A percentile compares a stretch with the other conserved stretches of the same genome.
These are phyloP conservation scores for Calosoma granatense DNA, from an alignment of 1,140 invertebrate species.

Conservation along the genomic window DNA sequence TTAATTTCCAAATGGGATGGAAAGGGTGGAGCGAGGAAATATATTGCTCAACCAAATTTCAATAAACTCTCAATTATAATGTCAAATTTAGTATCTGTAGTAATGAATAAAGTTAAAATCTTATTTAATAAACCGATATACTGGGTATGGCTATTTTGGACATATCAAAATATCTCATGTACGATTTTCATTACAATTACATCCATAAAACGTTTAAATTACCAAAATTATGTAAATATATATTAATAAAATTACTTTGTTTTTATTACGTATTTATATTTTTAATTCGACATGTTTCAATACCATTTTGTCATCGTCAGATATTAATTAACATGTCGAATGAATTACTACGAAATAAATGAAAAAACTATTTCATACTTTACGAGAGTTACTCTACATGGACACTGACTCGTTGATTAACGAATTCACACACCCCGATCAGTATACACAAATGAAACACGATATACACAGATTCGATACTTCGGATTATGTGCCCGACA, in stretches of 20 bases:
- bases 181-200: slow-evolving; percentile 25
- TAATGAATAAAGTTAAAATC: slow-evolving; percentile 11
- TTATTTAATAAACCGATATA: slow-evolving; percentile 23
- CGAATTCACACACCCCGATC: background rate
- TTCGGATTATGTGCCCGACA: slow-evolving; percentile 27
- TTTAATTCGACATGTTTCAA: too few species aligned
- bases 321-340: too few species aligned
- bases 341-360: too few species aligned
- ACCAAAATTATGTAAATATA: background rate
- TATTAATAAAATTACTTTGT: too few species aligned
- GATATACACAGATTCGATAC: slow-evolving; percentile 28
- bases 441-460: slow-evolving; percentile 20
- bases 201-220: slow-evolving; percentile 17
- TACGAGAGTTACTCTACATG: too few species aligned
- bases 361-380: too few species aligned
- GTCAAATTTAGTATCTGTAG: slow-evolving; percentile 16
- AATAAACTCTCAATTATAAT: background rate
- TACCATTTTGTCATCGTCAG: too few species aligned
- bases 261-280: too few species aligned
- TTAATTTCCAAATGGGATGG: background rate
- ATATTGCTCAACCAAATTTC: background rate
- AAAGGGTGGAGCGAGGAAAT: background rate
- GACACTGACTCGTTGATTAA: background rate
- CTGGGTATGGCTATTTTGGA: slow-evolving; percentile 21
- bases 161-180: slow-evolving; percentile 20